Percentiles rank a stretch among this genome's conserved stretches.
Evolutionary conservation across 2,113 vertebrate species (phyloP).

Genomic region (Turdus rufiventris): DNA sequence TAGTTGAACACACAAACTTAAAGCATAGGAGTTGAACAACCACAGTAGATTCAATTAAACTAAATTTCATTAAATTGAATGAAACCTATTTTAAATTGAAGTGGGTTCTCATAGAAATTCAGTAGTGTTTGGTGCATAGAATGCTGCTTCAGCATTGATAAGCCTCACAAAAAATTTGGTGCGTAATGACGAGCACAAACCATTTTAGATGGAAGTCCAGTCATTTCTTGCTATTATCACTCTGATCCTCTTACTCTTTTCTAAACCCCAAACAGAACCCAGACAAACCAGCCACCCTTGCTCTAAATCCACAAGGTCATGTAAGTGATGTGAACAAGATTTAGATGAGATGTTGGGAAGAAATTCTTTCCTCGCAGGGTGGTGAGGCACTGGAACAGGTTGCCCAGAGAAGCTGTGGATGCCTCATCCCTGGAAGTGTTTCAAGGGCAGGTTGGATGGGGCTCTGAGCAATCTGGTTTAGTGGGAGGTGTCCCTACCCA

Average conservation of each 20-base stretch:
- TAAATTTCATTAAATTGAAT: not conserved
- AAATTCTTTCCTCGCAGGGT: not conserved
- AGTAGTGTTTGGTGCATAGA: not conserved
- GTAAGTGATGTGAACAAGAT: not conserved
- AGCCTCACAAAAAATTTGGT: not conserved
- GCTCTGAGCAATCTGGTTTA: not conserved
- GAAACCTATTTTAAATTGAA: not conserved
- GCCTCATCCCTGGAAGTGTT: not conserved
- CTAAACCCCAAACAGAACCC: not conserved
- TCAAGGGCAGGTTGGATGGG: not conserved
- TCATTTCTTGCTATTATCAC: not conserved
- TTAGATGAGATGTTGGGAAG: not conserved
- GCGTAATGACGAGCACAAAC: rapidly evolving
- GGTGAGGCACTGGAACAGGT: not conserved
- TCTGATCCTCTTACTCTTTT: not conserved
- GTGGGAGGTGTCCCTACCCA: not conserved
- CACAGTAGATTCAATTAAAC: not conserved
- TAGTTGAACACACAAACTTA: not conserved
- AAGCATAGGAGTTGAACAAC: not conserved
- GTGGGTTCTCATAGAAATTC: not conserved
- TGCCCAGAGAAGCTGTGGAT: not conserved
- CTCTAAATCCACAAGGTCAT: not conserved
- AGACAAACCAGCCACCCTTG: not conserved
- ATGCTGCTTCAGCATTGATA: not conserved
- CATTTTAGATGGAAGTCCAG: not conserved